phyloP scores from a whole-genome alignment of 1,140 invertebrate species.

The Acyrthosiphon pisum region DNA sequence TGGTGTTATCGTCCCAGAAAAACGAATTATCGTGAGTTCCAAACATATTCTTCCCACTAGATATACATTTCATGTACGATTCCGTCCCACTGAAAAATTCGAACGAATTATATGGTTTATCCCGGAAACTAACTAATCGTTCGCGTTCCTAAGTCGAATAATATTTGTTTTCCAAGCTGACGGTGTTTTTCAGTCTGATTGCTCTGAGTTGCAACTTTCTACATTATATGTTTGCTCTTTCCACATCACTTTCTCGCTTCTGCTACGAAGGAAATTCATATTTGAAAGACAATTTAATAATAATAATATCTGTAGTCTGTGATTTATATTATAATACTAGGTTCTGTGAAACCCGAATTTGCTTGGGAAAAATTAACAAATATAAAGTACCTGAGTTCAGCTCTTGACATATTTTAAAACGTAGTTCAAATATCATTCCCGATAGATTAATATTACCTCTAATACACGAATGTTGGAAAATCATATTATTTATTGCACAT shows the following conservation, averaged over 20 bases:
- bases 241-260: not conserved
- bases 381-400: too few relatives aligned
- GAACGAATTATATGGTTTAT: not conserved
- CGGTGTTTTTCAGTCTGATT: not conserved
- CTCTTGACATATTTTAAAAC: too few relatives aligned
- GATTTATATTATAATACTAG: too few relatives aligned
- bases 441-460: too few relatives aligned
- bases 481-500: too few relatives aligned
- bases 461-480: too few relatives aligned
- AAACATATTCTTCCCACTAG: not conserved
- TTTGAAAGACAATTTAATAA: not conserved
- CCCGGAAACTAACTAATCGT: not conserved
- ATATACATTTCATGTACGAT: not conserved
- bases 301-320: not conserved
- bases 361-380: too few relatives aligned
- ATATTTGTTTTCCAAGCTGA: not conserved
- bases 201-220: not conserved
- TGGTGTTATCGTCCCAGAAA: not conserved
- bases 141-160: not conserved
- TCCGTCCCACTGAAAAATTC: not conserved
- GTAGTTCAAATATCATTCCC: too few relatives aligned
- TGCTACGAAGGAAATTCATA: not conserved
- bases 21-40: not conserved
- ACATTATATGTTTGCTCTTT: not conserved
- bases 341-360: too few relatives aligned